Conservation (phyloP, 2,113 vertebrate genomes). For the Leucopsar rothschildi region DNA sequence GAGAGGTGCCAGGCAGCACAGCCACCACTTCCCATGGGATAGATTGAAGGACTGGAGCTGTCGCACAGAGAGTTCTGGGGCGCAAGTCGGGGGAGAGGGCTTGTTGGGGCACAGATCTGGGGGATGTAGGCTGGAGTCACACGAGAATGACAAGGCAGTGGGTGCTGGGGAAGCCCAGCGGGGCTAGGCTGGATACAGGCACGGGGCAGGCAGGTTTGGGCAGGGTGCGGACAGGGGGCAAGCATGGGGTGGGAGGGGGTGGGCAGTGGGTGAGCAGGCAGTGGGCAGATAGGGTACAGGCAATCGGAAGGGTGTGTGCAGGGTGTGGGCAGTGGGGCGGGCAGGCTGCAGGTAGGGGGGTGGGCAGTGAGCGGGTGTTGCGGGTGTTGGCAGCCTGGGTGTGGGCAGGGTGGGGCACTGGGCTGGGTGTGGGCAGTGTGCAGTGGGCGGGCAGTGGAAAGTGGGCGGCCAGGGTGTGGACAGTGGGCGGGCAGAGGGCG, state of each 20-base stretch:
- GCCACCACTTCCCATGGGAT: neutral
- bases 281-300: neutral
- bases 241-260: too few relatives aligned
- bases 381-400: too few relatives aligned
- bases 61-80: neutral
- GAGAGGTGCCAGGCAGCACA: fast-evolving
- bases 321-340: too few relatives aligned
- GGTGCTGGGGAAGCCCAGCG: neutral
- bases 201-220: neutral
- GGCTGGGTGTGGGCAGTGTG: too few relatives aligned
- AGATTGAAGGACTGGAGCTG: neutral
- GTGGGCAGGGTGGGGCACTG: too few relatives aligned
- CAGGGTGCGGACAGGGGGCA: fast-evolving
- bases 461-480: too few relatives aligned
- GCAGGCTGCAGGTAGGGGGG: too few relatives aligned
- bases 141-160: neutral
- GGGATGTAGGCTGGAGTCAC: neutral
- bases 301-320: too few relatives aligned
- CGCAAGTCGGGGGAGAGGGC: neutral
- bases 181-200: neutral
- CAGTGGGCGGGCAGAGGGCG: too few relatives aligned
- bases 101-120: neutral
- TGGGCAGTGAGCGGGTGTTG: too few relatives aligned
- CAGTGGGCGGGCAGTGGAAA: neutral
- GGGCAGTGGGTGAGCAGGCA: too few relatives aligned